Evolutionary conservation across 1,140 invertebrate genomes (phyloP), one percentile per base, ranked within the genome.

Genomic region (Wiebesia pumilae): DNA sequence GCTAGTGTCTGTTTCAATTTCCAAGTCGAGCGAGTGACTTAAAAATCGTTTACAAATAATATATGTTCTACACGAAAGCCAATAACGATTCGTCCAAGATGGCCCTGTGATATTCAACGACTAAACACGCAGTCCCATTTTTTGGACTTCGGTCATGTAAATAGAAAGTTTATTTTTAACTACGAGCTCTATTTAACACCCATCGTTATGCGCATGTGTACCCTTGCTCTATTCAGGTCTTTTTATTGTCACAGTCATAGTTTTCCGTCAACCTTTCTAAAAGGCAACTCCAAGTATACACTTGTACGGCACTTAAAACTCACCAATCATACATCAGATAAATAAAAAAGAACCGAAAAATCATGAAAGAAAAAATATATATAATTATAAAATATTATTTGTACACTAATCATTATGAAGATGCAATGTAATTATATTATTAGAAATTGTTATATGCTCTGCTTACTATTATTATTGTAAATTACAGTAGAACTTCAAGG

Each of bases 191-290:
- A 38, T 30, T 71, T 40, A 6, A 6, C 19, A 47, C 47, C 38
- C 30, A 1, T 71, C 67, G 19, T 19, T 27, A 14, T 24, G 73
- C 47, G 16, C 47, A 27, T n/a, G 16, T 24, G 40, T 10, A 69
- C 47, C 80, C 80, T 69, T 43, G 80, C 67, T 65, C 58, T 33
- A 81, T 81, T 65, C 35, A 81, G 54, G 54, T 81, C 47, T 81
- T 65, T 33, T 16, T 35, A 62, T n/a, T 35, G 58, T 27, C 58
- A 62, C 58, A 21, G 58, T 27, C 58, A 24, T 62, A 62, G 1
- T 62, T 62, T 3, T 4, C 27, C 58, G 58, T 62, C 24, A 24
- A 24, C 58, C 0, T 62, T 14, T 7, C 4, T 62, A 62, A 27
- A 62, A 62, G 27, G 14, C 58, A 7, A 27, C 24, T 24, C 58